Conservation (phyloP, 1,140 invertebrate species). For the Copidosoma floridanum region DNA sequence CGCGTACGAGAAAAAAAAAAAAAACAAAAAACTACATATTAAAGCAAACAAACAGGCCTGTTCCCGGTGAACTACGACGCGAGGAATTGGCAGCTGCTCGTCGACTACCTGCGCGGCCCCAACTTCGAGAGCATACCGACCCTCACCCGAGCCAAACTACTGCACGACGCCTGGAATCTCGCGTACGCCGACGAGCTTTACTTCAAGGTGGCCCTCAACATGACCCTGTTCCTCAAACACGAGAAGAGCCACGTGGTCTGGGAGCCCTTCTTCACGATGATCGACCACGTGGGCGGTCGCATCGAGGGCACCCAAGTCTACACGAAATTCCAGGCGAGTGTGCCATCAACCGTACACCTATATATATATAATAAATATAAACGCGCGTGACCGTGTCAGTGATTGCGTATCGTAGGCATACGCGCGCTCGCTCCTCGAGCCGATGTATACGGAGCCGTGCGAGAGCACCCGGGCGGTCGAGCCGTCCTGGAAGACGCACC, state of each 20-base stretch:
- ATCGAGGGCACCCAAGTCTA: conserved; percentile 65
- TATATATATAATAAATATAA: too few species aligned
- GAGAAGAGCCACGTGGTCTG: conserved; percentile 73
- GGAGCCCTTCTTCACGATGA: conserved; percentile 76
- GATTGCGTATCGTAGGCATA: conserved; percentile 7
- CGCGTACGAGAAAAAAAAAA: too few species aligned
- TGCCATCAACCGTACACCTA: too few species aligned
- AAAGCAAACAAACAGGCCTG: conserved; percentile 58
- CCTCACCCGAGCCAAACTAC: conserved; percentile 69
- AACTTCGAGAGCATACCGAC: conserved; percentile 63
- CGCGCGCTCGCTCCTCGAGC: conserved; percentile 51
- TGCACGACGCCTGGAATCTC: conserved; percentile 77
- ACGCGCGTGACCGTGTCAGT: too few species aligned
- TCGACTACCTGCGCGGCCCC: conserved; percentile 61
- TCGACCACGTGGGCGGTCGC: conserved; percentile 72
- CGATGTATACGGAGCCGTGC: conserved; percentile 65
- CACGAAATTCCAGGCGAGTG: conserved; percentile 66
- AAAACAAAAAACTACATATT: background rate
- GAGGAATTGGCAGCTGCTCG: conserved; percentile 75
- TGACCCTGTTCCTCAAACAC: conserved; percentile 70
- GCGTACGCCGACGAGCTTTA: conserved; percentile 74
- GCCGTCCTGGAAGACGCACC: conserved; percentile 61
- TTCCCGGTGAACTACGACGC: conserved; percentile 80
- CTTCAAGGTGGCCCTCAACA: conserved; percentile 69
- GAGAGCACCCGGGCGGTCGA: conserved; percentile 57